phyloP scores from a whole-genome alignment of 2,888 invertebrate genomes.

The Cremastinae sp. region DNA sequence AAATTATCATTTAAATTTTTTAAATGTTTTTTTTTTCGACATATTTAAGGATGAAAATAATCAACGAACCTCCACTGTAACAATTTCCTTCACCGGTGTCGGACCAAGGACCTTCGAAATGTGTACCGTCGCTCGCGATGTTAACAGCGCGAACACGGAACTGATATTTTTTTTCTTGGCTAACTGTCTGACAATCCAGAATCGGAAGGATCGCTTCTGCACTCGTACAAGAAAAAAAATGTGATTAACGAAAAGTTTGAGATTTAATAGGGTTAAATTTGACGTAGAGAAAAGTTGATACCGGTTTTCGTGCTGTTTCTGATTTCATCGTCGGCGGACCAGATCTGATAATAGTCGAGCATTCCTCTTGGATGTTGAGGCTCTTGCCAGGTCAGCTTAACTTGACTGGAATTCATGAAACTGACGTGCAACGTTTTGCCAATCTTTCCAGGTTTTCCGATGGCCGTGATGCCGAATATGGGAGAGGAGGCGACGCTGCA shows the following conservation, averaged over 20 bases:
- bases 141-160: conserved; percentile 80
- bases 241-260: conserved; percentile 11
- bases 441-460: conserved; percentile 83
- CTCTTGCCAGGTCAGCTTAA: conserved; percentile 80
- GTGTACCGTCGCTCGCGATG: conserved; percentile 68
- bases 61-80: conserved; percentile 74
- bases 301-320: conserved; percentile 72
- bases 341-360: conserved; percentile 82
- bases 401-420: conserved; percentile 80
- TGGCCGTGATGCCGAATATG: conserved; percentile 83
- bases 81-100: conserved; percentile 78
- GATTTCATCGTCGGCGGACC: conserved; percentile 75
- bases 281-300: conserved; percentile 55
- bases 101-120: conserved; percentile 80
- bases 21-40: not conserved
- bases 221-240: conserved; percentile 35
- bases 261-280: not conserved
- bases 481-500: conserved; percentile 84
- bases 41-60: not conserved
- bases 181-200: conserved; percentile 76
- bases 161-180: conserved; percentile 71
- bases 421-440: conserved; percentile 76
- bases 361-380: conserved; percentile 81
- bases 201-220: conserved; percentile 74
- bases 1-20: not conserved